Base-by-base conservation (phyloP, 2,888 invertebrate genomes). In the Lymantria dispar region DNA sequence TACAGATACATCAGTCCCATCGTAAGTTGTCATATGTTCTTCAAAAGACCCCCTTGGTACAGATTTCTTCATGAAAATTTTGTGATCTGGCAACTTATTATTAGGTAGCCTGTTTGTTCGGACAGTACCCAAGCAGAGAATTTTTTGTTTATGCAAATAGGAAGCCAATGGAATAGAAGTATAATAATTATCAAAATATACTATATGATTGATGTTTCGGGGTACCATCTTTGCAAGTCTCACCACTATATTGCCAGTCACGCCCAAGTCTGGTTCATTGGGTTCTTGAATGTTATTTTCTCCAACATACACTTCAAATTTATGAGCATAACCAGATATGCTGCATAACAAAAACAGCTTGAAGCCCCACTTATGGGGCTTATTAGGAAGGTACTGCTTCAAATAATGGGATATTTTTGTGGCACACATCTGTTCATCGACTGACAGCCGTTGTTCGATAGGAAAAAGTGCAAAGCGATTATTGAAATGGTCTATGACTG, bases 11-110 rank as follows among this genome's bases (percentile, higher is more conserved):
- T 48, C 43, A 1, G 7, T 8, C 8, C 48, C 43, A 12, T 48
- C 48, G 54, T 62, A 50, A 64, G 60, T 54, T 55, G 68, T 56
- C 48, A 68, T 66, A 58, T 69, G 68, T 69, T 74, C 71, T 48
- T 69, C 51, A 42, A 42, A 47, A n/a, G 47, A 22, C 12, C 67
- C 54, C 50, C 54, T 52, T 43, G 54, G 50, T 45, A 43, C 47
- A 43, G 51, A 48, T 48, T 52, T 52, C 43, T 42, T 52, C 58
- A 54, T 58, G 46, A 58, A 43, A 43, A 48, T 37, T 43, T 53
- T 50, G 46, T 53, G 53, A 40, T 57, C 51, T 40, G 53, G 53
- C 45, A 51, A 49, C 49, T 57, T 53, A 33, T 38, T 39, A 49
- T 70, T 70, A 50, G 57, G 42, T 40, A 72, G 47, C 47, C 70